Base-by-base conservation (phyloP, 2,888 invertebrate species). In the Drosophila putrida region DNA sequence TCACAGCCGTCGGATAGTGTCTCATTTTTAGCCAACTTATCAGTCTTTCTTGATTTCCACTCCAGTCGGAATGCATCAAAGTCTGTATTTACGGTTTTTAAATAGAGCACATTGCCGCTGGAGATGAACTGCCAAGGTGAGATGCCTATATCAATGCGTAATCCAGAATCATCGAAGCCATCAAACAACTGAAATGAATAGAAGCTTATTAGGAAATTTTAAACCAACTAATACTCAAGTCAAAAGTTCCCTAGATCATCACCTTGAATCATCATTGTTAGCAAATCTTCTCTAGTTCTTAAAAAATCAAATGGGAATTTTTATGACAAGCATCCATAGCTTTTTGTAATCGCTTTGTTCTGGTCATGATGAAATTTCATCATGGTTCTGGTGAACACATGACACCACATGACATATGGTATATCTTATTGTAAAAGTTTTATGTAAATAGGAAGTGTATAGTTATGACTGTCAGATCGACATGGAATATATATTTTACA, bases 141-240 rank as follows among this genome's bases (percentile, higher is more conserved):
- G 15, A 44, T 4, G 9, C 38, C 35, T 4, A 91, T 80, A 2
- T 74, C 62, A 0, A 91, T 65, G 6, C 64, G 31, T 11, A 94
- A 93, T 0, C 95, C 95, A 2, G 94, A 93, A 0, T 93, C 93
- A 89, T 96, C 95, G 75, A 93, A 94, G 0, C 98, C 98, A 92
- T 98, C 97, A 84, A 94, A 96, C 35, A 97, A 91, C 95, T 95
- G n/a, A 31, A 36, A 25, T 10, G 1, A 11, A n/a, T 2, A 11
- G 1, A 13, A 15, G 38, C 4, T 6, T n/a, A 36, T 5, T 36
- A 36, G 36, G 11, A 35, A 38, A 8, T 6, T n/a, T 6, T 8
- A 13, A 36, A n/a, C n/a, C 2, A 4, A n/a, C 6, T 5, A 15
- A 15, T 4, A 9, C 1, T 39, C 15, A 4, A 39, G 6, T 15